Conservation (phyloP, 2,888 invertebrate species). For the Diarsia mendica region DNA sequence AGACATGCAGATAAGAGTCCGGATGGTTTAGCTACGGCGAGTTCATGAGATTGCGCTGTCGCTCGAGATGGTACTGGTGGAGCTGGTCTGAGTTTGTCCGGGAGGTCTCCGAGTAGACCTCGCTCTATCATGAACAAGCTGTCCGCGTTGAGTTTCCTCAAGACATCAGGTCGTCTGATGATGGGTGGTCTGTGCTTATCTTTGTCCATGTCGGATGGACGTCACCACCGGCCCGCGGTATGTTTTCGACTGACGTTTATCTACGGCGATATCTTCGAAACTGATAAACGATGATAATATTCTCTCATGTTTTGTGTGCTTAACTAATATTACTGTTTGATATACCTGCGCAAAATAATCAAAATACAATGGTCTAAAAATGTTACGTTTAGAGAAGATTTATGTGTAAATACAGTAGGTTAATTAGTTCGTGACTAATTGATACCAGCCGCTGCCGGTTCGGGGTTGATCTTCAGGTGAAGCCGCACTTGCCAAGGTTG, state of each 20-base stretch:
- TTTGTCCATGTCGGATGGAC: slow-evolving; percentile 84
- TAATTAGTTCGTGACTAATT: no score
- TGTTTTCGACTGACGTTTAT: slow-evolving; percentile 80
- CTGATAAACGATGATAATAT: slow-evolving; percentile 83
- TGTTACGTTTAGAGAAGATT: slow-evolving; percentile 9
- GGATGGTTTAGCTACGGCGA: slow-evolving; percentile 87
- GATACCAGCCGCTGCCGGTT: no score
- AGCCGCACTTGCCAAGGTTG: no score
- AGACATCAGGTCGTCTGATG: slow-evolving; percentile 80
- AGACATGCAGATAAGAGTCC: slow-evolving; percentile 83
- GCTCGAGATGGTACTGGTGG: slow-evolving; percentile 77
- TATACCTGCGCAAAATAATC: slow-evolving; percentile 52
- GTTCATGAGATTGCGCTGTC: slow-evolving; percentile 79
- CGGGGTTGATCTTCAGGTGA: no score
- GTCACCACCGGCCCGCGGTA: slow-evolving; percentile 81
- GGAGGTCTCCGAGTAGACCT: slow-evolving; percentile 84
- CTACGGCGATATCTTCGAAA: slow-evolving; percentile 74
- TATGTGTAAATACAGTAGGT: slow-evolving; percentile 3
- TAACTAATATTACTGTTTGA: slow-evolving; percentile 47
- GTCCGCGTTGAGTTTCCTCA: slow-evolving; percentile 84
- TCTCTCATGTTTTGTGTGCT: slow-evolving; percentile 65
- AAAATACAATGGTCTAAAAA: slow-evolving; percentile 28
- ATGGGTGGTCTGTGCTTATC: slow-evolving; percentile 77
- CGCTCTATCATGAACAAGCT: slow-evolving; percentile 84
- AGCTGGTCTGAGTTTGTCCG: slow-evolving; percentile 82